A percentile compares a stretch with the other conserved stretches of the same genome.
Evolutionary conservation across 1,140 invertebrate species (phyloP).

Genomic region (Phocides pigmalion): DNA sequence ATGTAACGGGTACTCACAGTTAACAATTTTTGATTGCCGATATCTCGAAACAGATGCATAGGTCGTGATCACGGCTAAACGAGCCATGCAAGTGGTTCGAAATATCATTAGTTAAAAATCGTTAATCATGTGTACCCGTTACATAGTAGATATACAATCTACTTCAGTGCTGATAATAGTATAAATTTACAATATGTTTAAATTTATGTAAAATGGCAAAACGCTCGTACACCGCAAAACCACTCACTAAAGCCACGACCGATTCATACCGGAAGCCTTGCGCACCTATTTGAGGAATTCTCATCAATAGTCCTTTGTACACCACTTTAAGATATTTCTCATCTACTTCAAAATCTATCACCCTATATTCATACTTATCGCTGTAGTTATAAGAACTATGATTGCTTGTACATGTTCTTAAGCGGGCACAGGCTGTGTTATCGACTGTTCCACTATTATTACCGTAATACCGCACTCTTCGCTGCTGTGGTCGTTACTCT

Average conservation of each 20-base stretch:
- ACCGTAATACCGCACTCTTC: constrained; percentile 41
- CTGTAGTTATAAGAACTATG: not conserved
- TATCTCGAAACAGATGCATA: too few species aligned
- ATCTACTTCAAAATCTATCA: not conserved
- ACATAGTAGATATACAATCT: too few species aligned
- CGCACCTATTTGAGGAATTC: constrained; percentile 22
- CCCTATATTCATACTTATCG: not conserved
- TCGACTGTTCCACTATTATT: constrained; percentile 34
- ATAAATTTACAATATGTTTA: too few species aligned
- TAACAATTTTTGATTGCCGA: too few species aligned
- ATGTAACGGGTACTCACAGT: too few species aligned
- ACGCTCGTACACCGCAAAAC: too few species aligned
- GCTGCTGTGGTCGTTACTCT: constrained; percentile 41
- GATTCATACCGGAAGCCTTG: not conserved
- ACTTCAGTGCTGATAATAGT: too few species aligned
- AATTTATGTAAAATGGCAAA: too few species aligned
- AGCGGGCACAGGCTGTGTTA: constrained; percentile 4
- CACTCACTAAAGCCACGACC: not conserved
- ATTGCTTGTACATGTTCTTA: not conserved
- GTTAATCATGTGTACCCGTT: too few species aligned
- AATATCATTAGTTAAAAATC: too few species aligned
- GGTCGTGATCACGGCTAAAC: too few species aligned
- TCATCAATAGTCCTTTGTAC: constrained; percentile 31
- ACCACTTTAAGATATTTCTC: constrained; percentile 12
- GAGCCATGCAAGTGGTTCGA: too few species aligned